Conservation (phyloP, 1,140 invertebrate species). For the Cecropterus lyciades region DNA sequence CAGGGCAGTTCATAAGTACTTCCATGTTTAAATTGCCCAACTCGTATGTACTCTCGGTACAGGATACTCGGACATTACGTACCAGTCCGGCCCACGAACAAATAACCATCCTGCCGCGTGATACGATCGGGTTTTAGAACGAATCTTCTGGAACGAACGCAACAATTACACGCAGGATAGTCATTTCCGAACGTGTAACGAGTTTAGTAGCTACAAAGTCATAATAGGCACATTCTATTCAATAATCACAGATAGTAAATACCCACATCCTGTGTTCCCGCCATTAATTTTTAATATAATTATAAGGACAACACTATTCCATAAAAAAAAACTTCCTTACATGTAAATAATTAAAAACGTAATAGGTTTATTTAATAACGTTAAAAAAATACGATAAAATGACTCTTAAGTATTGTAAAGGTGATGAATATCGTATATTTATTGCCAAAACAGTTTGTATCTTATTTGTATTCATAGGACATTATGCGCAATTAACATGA, state of each 20-base stretch:
- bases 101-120: conserved; percentile 59
- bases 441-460: neutral
- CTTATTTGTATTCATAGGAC: conserved; percentile 8
- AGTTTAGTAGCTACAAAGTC: conserved; percentile 1
- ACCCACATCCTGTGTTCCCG: neutral
- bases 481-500: conserved; percentile 33
- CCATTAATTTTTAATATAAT: neutral
- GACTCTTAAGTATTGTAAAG: no score
- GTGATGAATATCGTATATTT: no score
- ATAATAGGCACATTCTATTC: conserved; percentile 1
- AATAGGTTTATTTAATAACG: no score
- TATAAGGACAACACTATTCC: neutral
- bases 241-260: neutral
- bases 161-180: conserved; percentile 43
- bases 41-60: conserved; percentile 77
- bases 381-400: no score
- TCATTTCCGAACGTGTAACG: conserved; percentile 26
- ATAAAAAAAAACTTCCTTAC: no score
- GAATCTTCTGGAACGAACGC: conserved; percentile 47
- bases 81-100: conserved; percentile 53
- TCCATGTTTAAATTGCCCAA: conserved; percentile 80
- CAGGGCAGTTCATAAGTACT: conserved; percentile 79
- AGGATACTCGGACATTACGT: conserved; percentile 66
- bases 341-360: no score
- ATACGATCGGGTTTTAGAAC: conserved; percentile 56